Evolutionary conservation across 2,888 invertebrate genomes (phyloP).

Genomic region (Luperina nickerlii): DNA sequence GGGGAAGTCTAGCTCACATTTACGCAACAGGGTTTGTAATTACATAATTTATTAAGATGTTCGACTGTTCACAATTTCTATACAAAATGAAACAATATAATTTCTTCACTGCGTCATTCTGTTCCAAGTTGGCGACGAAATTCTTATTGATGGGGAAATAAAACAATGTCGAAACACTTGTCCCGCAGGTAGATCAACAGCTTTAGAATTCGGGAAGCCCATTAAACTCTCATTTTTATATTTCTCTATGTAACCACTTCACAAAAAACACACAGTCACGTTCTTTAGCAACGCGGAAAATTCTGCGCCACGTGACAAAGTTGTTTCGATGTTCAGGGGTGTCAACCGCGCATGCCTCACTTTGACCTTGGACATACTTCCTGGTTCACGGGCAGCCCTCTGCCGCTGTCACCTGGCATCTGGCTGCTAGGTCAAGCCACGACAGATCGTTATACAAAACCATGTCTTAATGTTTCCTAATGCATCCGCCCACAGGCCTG

Average conservation of each 20-base stretch:
- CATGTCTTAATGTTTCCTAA: not conserved
- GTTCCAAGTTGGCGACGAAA: not conserved
- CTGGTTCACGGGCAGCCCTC: constrained; percentile 86
- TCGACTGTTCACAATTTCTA: not conserved
- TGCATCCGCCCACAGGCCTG: not conserved
- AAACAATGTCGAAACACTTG: not conserved
- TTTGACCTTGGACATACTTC: constrained; percentile 85
- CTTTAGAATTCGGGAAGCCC: not conserved
- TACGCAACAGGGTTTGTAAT: not conserved
- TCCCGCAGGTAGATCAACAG: not conserved
- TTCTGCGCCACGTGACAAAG: constrained; percentile 71
- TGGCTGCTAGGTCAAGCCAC: constrained; percentile 83
- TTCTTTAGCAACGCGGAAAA: constrained; percentile 17
- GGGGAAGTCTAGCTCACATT: constrained; percentile 15
- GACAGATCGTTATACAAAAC: constrained; percentile 34
- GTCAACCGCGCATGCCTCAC: constrained; percentile 78
- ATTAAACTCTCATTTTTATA: not conserved
- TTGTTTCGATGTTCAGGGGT: constrained; percentile 67
- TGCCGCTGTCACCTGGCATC: constrained; percentile 74
- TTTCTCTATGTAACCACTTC: not conserved
- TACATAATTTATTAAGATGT: not conserved
- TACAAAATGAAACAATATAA: not conserved
- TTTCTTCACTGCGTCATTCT: not conserved
- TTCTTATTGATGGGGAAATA: not conserved
- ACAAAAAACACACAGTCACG: constrained; percentile 2